A percentile compares a stretch with the other conserved stretches of the same genome.
Evolutionary conservation across 2,888 invertebrate genomes (phyloP).

Genomic region (Leucozona laternaria): DNA sequence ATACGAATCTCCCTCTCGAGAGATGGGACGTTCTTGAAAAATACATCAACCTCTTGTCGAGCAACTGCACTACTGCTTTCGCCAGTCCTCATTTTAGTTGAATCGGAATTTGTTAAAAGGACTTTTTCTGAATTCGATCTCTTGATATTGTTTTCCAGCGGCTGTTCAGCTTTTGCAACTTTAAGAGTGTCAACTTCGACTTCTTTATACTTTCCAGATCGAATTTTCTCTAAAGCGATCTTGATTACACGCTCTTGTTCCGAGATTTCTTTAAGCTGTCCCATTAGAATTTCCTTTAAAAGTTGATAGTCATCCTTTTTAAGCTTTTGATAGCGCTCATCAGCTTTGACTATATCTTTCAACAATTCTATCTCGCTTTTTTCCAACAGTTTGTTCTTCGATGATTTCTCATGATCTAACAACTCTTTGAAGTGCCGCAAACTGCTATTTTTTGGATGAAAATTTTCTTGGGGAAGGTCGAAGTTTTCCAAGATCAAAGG

Average conservation of each 20-base stretch:
- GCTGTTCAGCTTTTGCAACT: conserved; percentile 48
- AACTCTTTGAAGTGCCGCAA: conserved; percentile 75
- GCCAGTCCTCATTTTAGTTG: not conserved
- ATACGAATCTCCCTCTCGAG: conserved; percentile 80
- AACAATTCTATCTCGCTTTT: conserved; percentile 77
- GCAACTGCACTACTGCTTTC: not conserved
- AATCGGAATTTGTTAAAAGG: not conserved
- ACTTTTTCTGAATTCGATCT: not conserved
- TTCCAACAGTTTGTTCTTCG: conserved; percentile 50
- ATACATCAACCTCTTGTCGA: conserved; percentile 77
- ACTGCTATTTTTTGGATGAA: not conserved
- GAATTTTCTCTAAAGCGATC: conserved; percentile 73
- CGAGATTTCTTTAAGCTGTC: conserved; percentile 77
- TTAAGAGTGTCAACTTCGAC: conserved; percentile 26
- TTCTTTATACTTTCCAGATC: not conserved
- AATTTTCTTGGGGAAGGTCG: not conserved
- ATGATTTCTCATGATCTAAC: conserved; percentile 62
- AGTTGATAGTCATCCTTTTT: conserved; percentile 75
- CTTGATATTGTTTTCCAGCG: conserved; percentile 39
- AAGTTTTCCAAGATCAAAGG: conserved; percentile 24
- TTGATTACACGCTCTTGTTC: conserved; percentile 77
- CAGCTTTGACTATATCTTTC: conserved; percentile 77
- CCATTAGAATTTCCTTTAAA: conserved; percentile 77
- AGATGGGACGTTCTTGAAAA: conserved; percentile 79
- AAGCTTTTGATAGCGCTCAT: conserved; percentile 76